Conservation (phyloP, 2,797 vertebrate genomes). For the Bovichtus diacanthus region DNA sequence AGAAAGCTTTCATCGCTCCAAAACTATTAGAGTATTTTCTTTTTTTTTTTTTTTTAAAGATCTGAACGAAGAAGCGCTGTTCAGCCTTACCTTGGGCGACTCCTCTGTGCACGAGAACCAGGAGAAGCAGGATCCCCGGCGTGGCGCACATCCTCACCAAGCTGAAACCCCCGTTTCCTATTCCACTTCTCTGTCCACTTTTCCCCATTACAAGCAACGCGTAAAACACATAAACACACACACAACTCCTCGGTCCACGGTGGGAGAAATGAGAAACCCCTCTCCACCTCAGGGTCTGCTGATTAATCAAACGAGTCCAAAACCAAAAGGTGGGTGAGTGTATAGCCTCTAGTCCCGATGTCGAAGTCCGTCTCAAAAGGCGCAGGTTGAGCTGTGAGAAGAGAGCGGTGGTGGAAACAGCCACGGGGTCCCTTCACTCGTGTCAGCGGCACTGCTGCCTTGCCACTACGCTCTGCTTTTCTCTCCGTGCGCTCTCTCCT, state of each 20-base stretch:
- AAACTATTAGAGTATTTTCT: slow-evolving; percentile 24
- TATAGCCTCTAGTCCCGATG: slow-evolving; percentile 49
- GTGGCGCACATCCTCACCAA: slow-evolving; percentile 87
- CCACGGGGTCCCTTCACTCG: slow-evolving; percentile 60
- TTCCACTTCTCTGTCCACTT: slow-evolving; percentile 89
- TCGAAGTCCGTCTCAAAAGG: slow-evolving; percentile 49
- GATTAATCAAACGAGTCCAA: slow-evolving; percentile 48
- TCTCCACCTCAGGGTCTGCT: slow-evolving; percentile 46
- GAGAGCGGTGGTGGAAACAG: slow-evolving; percentile 49
- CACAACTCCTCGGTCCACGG: slow-evolving; percentile 68
- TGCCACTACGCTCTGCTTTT: slow-evolving; percentile 55
- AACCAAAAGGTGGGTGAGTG: slow-evolving; percentile 8
- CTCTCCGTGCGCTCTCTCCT: slow-evolving; percentile 54
- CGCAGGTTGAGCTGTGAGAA: slow-evolving; percentile 45
- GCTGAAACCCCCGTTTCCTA: slow-evolving; percentile 83
- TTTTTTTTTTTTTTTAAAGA: background rate
- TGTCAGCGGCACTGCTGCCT: slow-evolving; percentile 63
- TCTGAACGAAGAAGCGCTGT: slow-evolving; percentile 20
- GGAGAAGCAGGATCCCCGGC: slow-evolving; percentile 87
- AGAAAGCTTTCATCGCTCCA: slow-evolving; percentile 1
- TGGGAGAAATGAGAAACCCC: slow-evolving; percentile 38
- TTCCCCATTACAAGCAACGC: slow-evolving; percentile 85
- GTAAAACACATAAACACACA: slow-evolving; percentile 61
- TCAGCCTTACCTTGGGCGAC: slow-evolving; percentile 88
- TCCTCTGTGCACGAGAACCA: slow-evolving; percentile 85